Conservation (phyloP, 2,113 vertebrate genomes). For the Electrona antarctica region DNA sequence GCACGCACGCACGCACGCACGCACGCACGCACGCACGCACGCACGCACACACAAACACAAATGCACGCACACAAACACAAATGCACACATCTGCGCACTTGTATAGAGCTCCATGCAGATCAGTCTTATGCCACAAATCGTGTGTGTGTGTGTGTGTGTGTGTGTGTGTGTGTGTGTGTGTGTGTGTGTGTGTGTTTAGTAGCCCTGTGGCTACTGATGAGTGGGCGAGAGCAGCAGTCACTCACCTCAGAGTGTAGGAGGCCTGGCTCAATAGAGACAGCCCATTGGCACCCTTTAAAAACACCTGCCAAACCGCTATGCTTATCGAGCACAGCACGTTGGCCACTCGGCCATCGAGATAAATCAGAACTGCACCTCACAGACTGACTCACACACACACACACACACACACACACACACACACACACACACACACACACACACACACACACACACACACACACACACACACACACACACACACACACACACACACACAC, state of each 20-base stretch:
- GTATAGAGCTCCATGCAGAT: background rate
- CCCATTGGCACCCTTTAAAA: conserved; percentile 41
- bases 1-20: background rate
- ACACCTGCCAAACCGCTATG: conserved; percentile 22
- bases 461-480: background rate
- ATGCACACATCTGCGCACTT: background rate
- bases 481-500: conserved; percentile 10
- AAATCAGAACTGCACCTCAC: conserved; percentile 21
- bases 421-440: background rate
- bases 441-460: conserved; percentile 3
- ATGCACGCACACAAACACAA: background rate
- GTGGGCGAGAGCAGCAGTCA: background rate
- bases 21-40: background rate
- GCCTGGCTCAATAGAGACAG: conserved; percentile 49
- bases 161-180: conserved; percentile 12
- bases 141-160: background rate
- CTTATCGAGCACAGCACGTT: conserved; percentile 35
- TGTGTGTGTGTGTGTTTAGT: conserved; percentile 25
- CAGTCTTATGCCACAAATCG: conserved; percentile 10
- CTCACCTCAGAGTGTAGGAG: conserved; percentile 28
- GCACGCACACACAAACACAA: background rate
- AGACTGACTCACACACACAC: background rate
- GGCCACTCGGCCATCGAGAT: conserved; percentile 12
- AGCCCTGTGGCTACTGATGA: background rate
- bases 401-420: background rate